Conservation (phyloP, 2,888 invertebrate genomes). For the Thalpophila matura region DNA sequence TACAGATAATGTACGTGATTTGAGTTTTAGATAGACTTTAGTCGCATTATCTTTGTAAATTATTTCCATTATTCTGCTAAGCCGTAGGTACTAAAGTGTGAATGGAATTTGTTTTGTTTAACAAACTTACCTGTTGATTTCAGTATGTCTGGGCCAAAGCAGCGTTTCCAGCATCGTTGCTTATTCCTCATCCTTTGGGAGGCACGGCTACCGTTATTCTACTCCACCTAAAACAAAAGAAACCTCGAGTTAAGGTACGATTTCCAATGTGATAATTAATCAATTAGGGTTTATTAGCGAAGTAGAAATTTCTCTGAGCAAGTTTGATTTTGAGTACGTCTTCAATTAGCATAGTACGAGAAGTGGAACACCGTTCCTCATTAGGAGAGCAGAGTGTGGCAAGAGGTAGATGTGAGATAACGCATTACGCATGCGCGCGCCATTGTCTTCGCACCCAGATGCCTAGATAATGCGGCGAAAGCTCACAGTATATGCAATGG, state of each 20-base stretch:
- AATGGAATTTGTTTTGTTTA: constrained; percentile 38
- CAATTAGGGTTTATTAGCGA: constrained; percentile 79
- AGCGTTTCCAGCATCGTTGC: constrained; percentile 83
- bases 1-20: constrained; percentile 47
- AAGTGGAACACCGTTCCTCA: constrained; percentile 86
- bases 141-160: constrained; percentile 80
- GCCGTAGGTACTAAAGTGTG: constrained; percentile 33
- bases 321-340: constrained; percentile 64
- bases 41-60: constrained; percentile 50
- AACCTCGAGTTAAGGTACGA: constrained; percentile 49
- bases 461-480: constrained; percentile 80
- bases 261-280: constrained; percentile 56
- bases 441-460: constrained; percentile 86
- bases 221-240: constrained; percentile 77
- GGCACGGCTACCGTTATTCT: constrained; percentile 74
- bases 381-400: constrained; percentile 87
- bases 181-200: constrained; percentile 89
- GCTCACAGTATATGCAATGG: constrained; percentile 74
- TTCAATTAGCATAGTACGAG: constrained; percentile 82
- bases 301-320: constrained; percentile 69
- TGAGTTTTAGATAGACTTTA: constrained; percentile 38
- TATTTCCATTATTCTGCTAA: constrained; percentile 44
- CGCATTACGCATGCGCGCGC: constrained; percentile 88
- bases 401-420: constrained; percentile 88
- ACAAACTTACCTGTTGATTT: constrained; percentile 82